Evolutionary conservation across 2,113 vertebrate species (phyloP), one percentile per base, ranked within the genome.

Genomic region (Carassius auratus): DNA sequence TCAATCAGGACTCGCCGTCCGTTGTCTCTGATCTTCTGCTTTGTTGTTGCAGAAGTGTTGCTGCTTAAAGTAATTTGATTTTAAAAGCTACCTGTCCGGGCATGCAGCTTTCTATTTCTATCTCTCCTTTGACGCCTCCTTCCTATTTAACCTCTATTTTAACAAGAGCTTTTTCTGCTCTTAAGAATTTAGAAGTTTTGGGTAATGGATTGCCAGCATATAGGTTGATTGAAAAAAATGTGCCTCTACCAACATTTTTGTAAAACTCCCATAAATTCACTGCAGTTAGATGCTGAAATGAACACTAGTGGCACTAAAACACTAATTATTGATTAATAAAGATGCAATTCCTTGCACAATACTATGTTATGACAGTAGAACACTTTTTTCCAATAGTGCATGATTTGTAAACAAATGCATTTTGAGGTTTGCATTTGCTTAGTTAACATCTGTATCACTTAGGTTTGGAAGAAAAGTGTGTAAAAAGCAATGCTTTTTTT

Each of bases 1-100:
- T 69, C 48, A 52, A 8, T 76, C 75, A 38, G 76, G 50, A 68
- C 59, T 62, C 4, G 12, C 57, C 5, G n/a, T 80, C 78, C 38
- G 64, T 81, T 66, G 45, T 81, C 17, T 52, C 62, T 69, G 59
- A 66, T 69, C 50, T 55, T 76, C 45, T 76, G 75, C 75, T 76
- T 76, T 76, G 75, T 50, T 76, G 50, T 55, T 50, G 42, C 42
- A 26, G 71, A 75, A 75, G 71, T 48, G 71, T 75, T 26, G 75
- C 62, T 36, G 78, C 62, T 42, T 13, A 69, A 45, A 57, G 23
- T 85, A 68, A 85, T 69, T 85, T 85, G 62, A 48, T 76, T 71
- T 75, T 42, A 38, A 55, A 33, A 74, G 19, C 83, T 79, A 79
- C 36, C 33, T 79, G 33, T 62, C 17, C 19, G 5, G 61, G 30